Evolutionary conservation across 2,113 vertebrate species (phyloP).

Genomic region (Rhinopithecus roxellana): DNA sequence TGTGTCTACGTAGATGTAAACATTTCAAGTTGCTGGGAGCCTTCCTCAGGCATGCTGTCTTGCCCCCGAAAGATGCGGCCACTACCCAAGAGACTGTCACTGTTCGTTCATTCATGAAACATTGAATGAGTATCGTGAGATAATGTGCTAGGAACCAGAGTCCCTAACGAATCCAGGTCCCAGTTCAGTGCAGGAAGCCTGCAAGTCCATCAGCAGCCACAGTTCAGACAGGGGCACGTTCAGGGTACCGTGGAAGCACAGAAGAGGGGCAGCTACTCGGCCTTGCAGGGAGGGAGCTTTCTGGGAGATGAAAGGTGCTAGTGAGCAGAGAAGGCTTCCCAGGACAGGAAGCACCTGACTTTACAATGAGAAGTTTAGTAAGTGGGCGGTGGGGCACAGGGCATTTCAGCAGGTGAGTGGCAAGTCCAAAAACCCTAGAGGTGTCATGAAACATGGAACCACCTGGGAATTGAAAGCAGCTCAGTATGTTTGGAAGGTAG

Average conservation of each 20-base stretch:
- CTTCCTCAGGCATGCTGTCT: not conserved
- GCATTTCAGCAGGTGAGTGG: not conserved
- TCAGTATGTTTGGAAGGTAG: not conserved
- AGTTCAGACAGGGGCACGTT: not conserved
- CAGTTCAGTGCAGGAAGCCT: not conserved
- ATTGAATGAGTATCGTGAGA: not conserved
- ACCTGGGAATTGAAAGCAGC: not conserved
- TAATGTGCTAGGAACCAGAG: not conserved
- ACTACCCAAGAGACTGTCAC: not conserved
- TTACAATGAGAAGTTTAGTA: not conserved
- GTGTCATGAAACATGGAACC: not conserved
- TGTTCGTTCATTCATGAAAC: not conserved
- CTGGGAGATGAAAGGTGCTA: not conserved
- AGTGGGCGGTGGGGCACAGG: not conserved
- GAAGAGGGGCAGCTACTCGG: not conserved
- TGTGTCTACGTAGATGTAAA: not conserved
- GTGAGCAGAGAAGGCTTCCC: not conserved
- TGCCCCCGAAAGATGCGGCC: not conserved
- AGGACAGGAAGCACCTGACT: not conserved
- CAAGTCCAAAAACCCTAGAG: not conserved
- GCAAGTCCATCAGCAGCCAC: not conserved
- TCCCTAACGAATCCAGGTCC: not conserved
- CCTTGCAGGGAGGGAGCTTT: not conserved
- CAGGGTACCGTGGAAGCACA: not conserved
- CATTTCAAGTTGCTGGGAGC: not conserved